Evolutionary conservation across 2,113 vertebrate species (phyloP).

Genomic region (Malurus elegans): DNA sequence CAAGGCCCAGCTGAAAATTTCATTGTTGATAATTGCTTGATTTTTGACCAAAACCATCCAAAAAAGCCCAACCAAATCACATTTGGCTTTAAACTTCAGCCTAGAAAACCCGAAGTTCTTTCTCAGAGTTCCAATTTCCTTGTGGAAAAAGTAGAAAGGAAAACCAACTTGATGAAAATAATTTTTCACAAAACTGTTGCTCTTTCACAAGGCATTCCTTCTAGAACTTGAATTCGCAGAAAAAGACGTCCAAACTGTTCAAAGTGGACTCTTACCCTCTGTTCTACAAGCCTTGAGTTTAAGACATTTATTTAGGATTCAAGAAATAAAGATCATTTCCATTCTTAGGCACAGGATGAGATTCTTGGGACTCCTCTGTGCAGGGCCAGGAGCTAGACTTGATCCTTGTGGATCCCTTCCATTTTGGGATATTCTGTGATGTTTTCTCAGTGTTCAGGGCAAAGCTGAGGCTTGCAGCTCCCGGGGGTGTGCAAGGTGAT

Average conservation of each 20-base stretch:
- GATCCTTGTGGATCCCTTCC: neutral
- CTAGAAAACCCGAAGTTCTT: neutral
- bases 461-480: neutral
- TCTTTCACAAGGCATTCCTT: neutral
- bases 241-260: neutral
- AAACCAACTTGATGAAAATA: neutral
- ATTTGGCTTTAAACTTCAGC: neutral
- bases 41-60: neutral
- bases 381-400: neutral
- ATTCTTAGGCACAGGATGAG: neutral
- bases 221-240: neutral
- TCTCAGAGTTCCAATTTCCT: neutral
- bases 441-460: neutral
- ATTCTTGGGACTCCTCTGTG: neutral
- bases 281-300: neutral
- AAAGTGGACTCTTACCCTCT: neutral
- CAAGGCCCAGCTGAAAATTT: neutral
- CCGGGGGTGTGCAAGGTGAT: rapidly evolving
- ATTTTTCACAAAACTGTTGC: neutral
- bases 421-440: neutral
- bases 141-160: neutral
- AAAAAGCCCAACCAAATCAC: neutral
- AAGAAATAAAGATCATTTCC: neutral
- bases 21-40: neutral
- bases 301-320: neutral